Evolutionary conservation across 2,888 invertebrate species (phyloP).

Genomic region (Tenthredo mesomela): DNA sequence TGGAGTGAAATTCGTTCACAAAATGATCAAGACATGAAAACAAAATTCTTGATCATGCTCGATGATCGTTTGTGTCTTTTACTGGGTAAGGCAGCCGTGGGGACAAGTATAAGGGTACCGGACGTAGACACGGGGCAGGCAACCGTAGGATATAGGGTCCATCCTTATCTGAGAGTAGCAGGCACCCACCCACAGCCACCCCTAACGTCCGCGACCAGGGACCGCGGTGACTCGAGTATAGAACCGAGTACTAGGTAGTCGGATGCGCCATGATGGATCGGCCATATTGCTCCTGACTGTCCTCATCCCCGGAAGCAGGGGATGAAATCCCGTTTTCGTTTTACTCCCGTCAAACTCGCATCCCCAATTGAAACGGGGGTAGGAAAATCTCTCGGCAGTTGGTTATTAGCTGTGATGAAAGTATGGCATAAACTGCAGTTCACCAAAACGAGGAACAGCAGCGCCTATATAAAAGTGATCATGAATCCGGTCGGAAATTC

Average conservation of each 20-base stretch:
- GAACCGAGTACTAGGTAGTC: slow-evolving; percentile 56
- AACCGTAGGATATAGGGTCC: slow-evolving; percentile 72
- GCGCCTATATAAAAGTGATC: background rate
- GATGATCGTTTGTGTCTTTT: background rate
- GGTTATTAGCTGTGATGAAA: background rate
- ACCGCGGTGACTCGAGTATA: slow-evolving; percentile 40
- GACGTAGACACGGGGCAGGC: slow-evolving; percentile 59
- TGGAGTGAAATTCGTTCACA: background rate
- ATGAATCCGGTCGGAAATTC: background rate
- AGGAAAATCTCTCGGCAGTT: background rate
- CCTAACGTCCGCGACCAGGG: slow-evolving; percentile 61
- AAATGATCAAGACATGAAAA: background rate
- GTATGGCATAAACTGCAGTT: background rate
- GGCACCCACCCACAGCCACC: slow-evolving; percentile 62
- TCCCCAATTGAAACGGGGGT: background rate
- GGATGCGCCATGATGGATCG: slow-evolving; percentile 75
- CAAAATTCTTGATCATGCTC: slow-evolving; percentile 18
- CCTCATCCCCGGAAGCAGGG: slow-evolving; percentile 20
- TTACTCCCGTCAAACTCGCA: background rate
- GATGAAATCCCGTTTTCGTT: slow-evolving; percentile 9
- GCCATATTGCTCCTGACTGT: slow-evolving; percentile 71
- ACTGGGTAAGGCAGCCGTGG: slow-evolving; percentile 11
- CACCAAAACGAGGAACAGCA: background rate
- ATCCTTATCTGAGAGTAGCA: slow-evolving; percentile 75
- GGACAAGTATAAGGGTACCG: slow-evolving; percentile 56